phyloP scores from a whole-genome alignment of 2,888 invertebrate species.

The Capitulum mitella region DNA sequence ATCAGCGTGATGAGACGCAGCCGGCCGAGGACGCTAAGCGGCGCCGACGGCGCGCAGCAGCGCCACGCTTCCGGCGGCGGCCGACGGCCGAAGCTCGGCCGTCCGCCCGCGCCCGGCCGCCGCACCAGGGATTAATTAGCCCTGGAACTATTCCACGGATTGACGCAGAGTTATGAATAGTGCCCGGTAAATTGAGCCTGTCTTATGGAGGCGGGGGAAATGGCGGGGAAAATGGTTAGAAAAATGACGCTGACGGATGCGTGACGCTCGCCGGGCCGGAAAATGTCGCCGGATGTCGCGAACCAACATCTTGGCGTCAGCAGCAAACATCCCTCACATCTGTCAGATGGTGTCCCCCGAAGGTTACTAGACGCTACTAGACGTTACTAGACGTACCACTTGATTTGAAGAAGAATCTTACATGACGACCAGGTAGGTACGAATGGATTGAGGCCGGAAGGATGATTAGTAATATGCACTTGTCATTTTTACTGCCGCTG shows the following conservation, averaged over 20 bases:
- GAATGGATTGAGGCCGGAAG: too few relatives aligned
- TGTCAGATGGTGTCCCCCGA: too few relatives aligned
- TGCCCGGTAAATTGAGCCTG: slow-evolving; percentile 21
- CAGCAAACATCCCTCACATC: too few relatives aligned
- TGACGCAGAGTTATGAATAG: slow-evolving; percentile 20
- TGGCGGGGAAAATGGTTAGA: background rate
- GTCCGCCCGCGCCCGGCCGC: slow-evolving; percentile 1
- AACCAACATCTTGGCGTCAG: background rate
- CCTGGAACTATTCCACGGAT: background rate
- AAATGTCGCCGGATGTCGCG: background rate
- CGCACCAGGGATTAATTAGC: background rate
- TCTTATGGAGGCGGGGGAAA: background rate
- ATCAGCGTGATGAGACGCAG: slow-evolving; percentile 5
- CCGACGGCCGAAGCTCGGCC: background rate
- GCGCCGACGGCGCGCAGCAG: background rate
- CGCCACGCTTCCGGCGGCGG: slow-evolving; percentile 20
- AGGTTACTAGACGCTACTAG: too few relatives aligned
- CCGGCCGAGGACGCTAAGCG: background rate
- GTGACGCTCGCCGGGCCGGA: background rate
- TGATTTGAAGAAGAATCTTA: too few relatives aligned
- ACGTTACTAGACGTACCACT: too few relatives aligned
- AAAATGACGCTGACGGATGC: background rate
- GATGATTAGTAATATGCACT: too few relatives aligned
- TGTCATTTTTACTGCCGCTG: too few relatives aligned
- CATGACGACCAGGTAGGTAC: too few relatives aligned